Evolutionary conservation across 2,113 vertebrate species (phyloP).

Genomic region (Cephalopholis sonnerati): DNA sequence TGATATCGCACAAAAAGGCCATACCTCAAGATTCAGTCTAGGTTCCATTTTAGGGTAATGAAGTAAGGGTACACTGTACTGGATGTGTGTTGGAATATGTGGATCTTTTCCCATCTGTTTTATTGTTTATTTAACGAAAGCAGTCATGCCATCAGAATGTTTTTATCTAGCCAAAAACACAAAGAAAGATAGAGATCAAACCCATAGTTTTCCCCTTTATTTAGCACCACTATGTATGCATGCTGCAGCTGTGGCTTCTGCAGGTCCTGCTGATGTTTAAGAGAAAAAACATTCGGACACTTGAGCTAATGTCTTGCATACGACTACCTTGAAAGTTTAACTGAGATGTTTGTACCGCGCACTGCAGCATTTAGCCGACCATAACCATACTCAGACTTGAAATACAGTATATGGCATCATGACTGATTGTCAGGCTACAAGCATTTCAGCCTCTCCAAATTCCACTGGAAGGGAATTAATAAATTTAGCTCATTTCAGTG

Average conservation of each 20-base stretch:
- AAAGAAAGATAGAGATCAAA: conserved; percentile 27
- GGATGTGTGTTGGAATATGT: conserved; percentile 29
- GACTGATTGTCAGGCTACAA: neutral
- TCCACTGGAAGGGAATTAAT: neutral
- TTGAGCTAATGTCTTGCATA: neutral
- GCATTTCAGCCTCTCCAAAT: neutral
- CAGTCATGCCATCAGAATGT: conserved; percentile 28
- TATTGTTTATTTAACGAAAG: conserved; percentile 24
- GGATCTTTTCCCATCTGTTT: conserved; percentile 15
- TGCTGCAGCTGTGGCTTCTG: conserved; percentile 13
- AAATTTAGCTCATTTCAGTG: neutral
- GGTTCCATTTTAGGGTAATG: conserved; percentile 38
- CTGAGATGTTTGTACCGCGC: neutral
- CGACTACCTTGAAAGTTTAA: neutral
- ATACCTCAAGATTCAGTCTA: conserved; percentile 54
- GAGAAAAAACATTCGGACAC: neutral
- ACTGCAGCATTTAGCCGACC: neutral
- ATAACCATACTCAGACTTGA: neutral
- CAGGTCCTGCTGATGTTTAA: conserved; percentile 26
- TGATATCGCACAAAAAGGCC: conserved; percentile 51
- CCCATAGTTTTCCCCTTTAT: neutral
- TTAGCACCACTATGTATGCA: conserved; percentile 28
- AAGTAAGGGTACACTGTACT: conserved; percentile 37
- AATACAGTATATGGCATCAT: neutral
- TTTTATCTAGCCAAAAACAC: conserved; percentile 36